Evolutionary conservation across 2,797 vertebrate species (phyloP).

Genomic region (Argya squamiceps): DNA sequence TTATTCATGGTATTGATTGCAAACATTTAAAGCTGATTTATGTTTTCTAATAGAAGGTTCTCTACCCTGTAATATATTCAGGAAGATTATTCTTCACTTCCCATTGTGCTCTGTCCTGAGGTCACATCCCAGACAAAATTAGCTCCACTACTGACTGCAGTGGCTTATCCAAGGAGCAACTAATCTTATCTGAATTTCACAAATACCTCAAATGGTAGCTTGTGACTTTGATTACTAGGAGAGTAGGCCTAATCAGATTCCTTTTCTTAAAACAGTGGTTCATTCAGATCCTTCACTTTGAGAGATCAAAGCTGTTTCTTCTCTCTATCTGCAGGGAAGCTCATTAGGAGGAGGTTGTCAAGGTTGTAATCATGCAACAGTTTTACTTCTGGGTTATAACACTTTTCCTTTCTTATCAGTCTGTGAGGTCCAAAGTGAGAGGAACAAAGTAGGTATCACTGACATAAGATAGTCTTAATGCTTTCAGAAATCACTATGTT

Average conservation of each 20-base stretch:
- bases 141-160: slow-evolving; percentile 54
- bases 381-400: slow-evolving; percentile 77
- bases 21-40: background rate
- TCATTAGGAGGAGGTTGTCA: slow-evolving; percentile 79
- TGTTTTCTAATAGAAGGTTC: background rate
- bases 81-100: background rate
- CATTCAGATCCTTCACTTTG: slow-evolving; percentile 63
- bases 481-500: background rate
- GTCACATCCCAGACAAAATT: slow-evolving; percentile 67
- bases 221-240: slow-evolving; percentile 78
- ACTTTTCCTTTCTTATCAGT: slow-evolving; percentile 77
- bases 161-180: slow-evolving; percentile 66
- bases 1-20: background rate
- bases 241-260: slow-evolving; percentile 71
- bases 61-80: background rate
- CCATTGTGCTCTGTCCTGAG: slow-evolving; percentile 10
- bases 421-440: slow-evolving; percentile 79
- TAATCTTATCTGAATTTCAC: slow-evolving; percentile 79
- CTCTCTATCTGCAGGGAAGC: slow-evolving; percentile 76
- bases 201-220: slow-evolving; percentile 79
- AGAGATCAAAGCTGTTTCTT: slow-evolving; percentile 80
- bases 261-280: slow-evolving; percentile 77
- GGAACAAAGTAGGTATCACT: slow-evolving; percentile 75
- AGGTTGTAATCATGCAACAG: slow-evolving; percentile 78
- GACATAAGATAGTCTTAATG: slow-evolving; percentile 71